phyloP scores from a whole-genome alignment of 2,113 vertebrate genomes.

The Petrocephalus microphthalmus region DNA sequence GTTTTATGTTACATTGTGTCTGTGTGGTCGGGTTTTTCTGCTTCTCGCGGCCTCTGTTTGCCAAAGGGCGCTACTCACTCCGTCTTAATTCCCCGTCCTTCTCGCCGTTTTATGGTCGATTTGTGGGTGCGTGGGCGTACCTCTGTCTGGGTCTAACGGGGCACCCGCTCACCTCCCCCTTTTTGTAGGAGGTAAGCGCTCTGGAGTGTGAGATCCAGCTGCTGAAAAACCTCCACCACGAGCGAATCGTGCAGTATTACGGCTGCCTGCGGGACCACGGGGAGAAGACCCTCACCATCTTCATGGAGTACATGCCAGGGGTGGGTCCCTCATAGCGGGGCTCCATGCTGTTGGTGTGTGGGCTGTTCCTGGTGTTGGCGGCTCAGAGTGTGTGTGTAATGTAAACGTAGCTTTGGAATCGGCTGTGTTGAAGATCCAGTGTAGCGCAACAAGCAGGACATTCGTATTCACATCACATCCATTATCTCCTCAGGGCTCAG shows the following conservation, averaged over 20 bases:
- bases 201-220: slow-evolving; percentile 1
- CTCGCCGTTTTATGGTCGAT: not conserved
- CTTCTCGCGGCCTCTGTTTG: not conserved
- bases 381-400: not conserved
- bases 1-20: not conserved
- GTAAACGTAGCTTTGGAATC: not conserved
- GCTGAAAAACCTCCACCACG: not conserved
- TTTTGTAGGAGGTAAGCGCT: not conserved
- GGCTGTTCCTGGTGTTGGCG: not conserved
- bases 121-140: not conserved
- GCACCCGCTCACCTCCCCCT: not conserved
- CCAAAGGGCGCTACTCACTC: not conserved
- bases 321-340: not conserved
- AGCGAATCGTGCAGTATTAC: slow-evolving; percentile 1
- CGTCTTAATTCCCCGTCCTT: not conserved
- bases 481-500: not conserved
- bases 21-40: not conserved
- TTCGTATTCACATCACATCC: not conserved
- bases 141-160: not conserved
- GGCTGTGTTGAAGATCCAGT: not conserved
- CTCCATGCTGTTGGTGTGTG: not conserved
- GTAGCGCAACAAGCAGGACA: not conserved
- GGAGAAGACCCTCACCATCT: not conserved
- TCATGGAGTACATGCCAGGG: slow-evolving; percentile 1
- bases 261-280: not conserved